These are phyloP conservation scores for Bubo scandiacus DNA, from an alignment of 2,113 vertebrate genomes.

Conservation along the genomic window DNA sequence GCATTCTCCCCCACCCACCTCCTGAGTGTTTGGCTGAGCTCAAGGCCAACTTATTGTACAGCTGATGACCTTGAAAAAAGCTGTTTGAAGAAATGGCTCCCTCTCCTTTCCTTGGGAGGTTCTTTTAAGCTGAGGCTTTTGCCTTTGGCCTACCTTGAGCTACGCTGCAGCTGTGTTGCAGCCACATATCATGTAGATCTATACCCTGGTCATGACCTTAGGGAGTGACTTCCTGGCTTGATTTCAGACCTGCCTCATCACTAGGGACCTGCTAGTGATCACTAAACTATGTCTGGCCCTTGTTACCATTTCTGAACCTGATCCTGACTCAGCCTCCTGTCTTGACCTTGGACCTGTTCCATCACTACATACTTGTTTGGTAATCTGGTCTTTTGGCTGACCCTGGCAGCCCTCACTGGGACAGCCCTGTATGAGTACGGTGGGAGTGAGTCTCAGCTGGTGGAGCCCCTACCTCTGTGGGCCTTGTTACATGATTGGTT, in stretches of 20 bases:
- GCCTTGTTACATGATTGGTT: background rate
- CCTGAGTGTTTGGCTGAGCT: background rate
- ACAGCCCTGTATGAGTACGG: background rate
- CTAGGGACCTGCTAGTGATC: background rate
- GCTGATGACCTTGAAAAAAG: background rate
- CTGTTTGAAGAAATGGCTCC: background rate
- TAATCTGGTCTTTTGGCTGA: background rate
- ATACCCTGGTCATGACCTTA: background rate
- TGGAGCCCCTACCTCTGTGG: background rate
- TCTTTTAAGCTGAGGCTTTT: background rate
- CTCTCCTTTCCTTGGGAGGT: background rate
- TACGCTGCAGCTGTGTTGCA: background rate
- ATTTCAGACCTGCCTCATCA: background rate
- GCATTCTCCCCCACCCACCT: background rate
- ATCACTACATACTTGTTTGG: background rate
- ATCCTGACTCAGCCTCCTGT: background rate
- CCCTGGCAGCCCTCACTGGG: accelerated
- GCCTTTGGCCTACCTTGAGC: background rate
- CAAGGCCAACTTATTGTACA: background rate
- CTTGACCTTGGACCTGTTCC: background rate
- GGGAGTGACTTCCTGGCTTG: background rate
- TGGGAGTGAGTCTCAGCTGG: background rate
- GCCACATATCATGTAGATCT: background rate
- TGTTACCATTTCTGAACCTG: background rate
- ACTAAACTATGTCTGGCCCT: background rate